Evolutionary conservation across 2,888 invertebrate species (phyloP).

Genomic region (Nymphalis urticae): DNA sequence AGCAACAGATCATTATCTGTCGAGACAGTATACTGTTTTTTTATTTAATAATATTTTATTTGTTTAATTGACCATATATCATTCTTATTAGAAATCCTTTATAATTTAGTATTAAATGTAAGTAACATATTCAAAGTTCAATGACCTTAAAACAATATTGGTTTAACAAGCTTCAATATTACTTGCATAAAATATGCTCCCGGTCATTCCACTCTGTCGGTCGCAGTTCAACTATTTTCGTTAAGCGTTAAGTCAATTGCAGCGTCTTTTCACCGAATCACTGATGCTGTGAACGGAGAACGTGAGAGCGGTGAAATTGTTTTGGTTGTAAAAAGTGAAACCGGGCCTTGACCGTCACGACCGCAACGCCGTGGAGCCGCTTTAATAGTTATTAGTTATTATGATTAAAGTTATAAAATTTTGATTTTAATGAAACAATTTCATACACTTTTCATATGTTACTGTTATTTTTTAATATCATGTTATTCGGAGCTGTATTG

Average conservation of each 20-base stretch:
- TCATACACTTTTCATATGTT: background rate
- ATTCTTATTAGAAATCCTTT: too few species aligned
- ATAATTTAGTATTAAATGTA: too few species aligned
- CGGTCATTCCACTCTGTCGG: conserved; percentile 21
- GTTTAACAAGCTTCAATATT: background rate
- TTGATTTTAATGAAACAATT: background rate
- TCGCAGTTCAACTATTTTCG: conserved; percentile 16
- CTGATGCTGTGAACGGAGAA: conserved; percentile 8
- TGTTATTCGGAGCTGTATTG: too few species aligned
- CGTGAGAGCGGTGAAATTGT: conserved; percentile 75
- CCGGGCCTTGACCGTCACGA: conserved; percentile 73
- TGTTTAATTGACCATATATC: too few species aligned
- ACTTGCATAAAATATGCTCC: background rate
- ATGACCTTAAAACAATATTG: background rate
- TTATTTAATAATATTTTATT: too few species aligned
- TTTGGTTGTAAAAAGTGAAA: conserved; percentile 75
- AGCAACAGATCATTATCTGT: too few species aligned
- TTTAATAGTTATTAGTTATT: conserved; percentile 3
- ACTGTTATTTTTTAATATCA: too few species aligned
- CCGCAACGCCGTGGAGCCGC: conserved; percentile 47
- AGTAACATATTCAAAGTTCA: background rate
- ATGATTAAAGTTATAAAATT: conserved; percentile 16
- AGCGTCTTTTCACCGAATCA: conserved; percentile 18
- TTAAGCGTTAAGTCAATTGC: conserved; percentile 7
- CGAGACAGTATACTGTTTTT: too few species aligned